Conservation (phyloP, 1,140 invertebrate genomes). For the Drosophila parabipectinata region DNA sequence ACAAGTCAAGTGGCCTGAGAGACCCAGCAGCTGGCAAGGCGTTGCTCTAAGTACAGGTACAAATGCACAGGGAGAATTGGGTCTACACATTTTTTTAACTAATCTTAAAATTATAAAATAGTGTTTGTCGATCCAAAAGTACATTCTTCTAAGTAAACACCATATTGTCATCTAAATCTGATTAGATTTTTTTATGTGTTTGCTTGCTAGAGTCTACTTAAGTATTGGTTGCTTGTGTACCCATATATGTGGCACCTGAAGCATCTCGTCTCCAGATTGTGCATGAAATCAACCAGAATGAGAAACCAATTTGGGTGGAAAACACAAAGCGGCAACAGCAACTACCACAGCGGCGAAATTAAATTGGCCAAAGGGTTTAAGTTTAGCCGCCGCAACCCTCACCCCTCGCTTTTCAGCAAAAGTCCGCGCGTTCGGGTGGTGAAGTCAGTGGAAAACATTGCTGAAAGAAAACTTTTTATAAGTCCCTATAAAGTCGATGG, state of each 20-base stretch:
- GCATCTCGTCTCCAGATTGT: slow-evolving; percentile 69
- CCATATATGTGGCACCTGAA: slow-evolving; percentile 51
- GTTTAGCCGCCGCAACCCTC: slow-evolving; percentile 13
- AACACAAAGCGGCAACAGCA: slow-evolving; percentile 60
- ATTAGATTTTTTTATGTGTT: neutral
- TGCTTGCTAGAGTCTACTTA: neutral
- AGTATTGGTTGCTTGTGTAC: slow-evolving; percentile 8
- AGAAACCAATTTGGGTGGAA: slow-evolving; percentile 79
- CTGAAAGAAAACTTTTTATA: slow-evolving; percentile 64
- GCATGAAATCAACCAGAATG: slow-evolving; percentile 80
- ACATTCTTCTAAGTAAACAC: no score
- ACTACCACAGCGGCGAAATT: slow-evolving; percentile 44
- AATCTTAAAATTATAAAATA: no score
- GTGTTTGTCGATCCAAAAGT: no score
- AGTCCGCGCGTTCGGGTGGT: slow-evolving; percentile 34
- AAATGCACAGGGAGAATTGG: slow-evolving; percentile 6
- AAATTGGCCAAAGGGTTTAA: slow-evolving; percentile 73
- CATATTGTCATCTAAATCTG: no score
- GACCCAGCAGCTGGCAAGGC: slow-evolving; percentile 39
- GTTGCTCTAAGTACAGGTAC: slow-evolving; percentile 16
- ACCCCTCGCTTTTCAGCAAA: neutral
- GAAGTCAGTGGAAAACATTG: slow-evolving; percentile 46
- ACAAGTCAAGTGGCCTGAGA: slow-evolving; percentile 67
- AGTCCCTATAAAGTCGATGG: slow-evolving; percentile 60
- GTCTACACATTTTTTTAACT: neutral